Evolutionary conservation across 1,140 invertebrate genomes (phyloP).

Genomic region (Drosophila sulfurigaster): DNA sequence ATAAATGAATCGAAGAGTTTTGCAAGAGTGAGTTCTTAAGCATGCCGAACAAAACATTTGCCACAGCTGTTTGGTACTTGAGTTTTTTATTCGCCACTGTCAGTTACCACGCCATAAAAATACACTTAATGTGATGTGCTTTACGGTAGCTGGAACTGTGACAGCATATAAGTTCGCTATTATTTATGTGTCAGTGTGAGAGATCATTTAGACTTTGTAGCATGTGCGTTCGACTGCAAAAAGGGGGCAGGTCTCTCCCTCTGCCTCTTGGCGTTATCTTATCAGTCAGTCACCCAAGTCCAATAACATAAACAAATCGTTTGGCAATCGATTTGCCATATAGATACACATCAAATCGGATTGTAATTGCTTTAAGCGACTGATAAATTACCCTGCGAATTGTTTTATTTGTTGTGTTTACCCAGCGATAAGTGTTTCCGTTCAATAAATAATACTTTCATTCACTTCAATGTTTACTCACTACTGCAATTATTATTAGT

Average conservation of each 20-base stretch:
- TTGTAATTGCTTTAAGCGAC: slow-evolving; percentile 37
- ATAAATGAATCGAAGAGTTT: slow-evolving; percentile 4
- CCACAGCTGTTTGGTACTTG: slow-evolving; percentile 63
- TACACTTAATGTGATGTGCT: slow-evolving; percentile 41
- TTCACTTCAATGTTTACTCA: slow-evolving; percentile 57
- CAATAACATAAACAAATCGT: slow-evolving; percentile 41
- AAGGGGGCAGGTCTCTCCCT: slow-evolving; percentile 26
- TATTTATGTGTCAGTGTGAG: background rate
- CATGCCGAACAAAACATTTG: slow-evolving; percentile 56
- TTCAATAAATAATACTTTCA: slow-evolving; percentile 30
- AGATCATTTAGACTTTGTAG: background rate
- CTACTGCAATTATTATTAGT: slow-evolving; percentile 17
- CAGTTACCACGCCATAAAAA: slow-evolving; percentile 52
- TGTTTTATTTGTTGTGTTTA: slow-evolving; percentile 37
- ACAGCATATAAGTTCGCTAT: background rate
- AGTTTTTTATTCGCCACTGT: background rate
- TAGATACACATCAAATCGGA: slow-evolving; percentile 49
- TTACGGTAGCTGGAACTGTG: slow-evolving; percentile 15
- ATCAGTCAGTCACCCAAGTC: slow-evolving; percentile 34
- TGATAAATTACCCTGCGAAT: slow-evolving; percentile 28
- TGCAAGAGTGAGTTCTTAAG: slow-evolving; percentile 17
- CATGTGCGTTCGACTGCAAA: background rate
- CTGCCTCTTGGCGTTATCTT: slow-evolving; percentile 42
- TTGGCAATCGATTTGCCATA: slow-evolving; percentile 44
- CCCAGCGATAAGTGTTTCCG: slow-evolving; percentile 43